These are phyloP conservation scores for Prunella fulvescens DNA, from an alignment of 2,113 vertebrate species.

Conservation along the genomic window DNA sequence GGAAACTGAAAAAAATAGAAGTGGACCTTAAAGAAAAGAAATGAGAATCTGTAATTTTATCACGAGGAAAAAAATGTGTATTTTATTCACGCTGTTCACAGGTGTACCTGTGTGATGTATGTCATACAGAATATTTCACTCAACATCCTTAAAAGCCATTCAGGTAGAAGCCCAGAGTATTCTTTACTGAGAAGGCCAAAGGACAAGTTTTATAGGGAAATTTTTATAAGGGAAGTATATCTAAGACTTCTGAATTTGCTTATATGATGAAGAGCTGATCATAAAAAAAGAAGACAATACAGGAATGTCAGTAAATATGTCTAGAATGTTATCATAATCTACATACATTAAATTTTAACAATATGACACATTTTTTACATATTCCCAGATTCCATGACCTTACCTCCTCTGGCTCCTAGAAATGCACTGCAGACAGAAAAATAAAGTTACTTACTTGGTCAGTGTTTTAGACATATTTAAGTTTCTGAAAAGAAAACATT, in stretches of 20 bases:
- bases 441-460: neutral
- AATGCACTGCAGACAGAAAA: neutral
- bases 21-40: neutral
- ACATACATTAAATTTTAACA: neutral
- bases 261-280: neutral
- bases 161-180: neutral
- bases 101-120: neutral
- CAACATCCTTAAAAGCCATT: neutral
- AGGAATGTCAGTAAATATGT: neutral
- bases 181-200: neutral
- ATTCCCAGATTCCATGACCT: neutral
- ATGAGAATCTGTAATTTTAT: neutral
- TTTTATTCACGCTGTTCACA: neutral
- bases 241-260: neutral
- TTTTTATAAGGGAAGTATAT: neutral
- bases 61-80: neutral
- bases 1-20: neutral
- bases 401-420: neutral
- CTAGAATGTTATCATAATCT: neutral
- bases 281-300: neutral
- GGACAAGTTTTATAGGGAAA: neutral
- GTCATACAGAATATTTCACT: neutral
- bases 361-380: neutral
- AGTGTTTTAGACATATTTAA: neutral
- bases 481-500: neutral